A percentile compares a stretch with the other conserved stretches of the same genome.
Evolutionary conservation across 2,113 vertebrate species (phyloP).

Genomic region (Cavia porcellus): DNA sequence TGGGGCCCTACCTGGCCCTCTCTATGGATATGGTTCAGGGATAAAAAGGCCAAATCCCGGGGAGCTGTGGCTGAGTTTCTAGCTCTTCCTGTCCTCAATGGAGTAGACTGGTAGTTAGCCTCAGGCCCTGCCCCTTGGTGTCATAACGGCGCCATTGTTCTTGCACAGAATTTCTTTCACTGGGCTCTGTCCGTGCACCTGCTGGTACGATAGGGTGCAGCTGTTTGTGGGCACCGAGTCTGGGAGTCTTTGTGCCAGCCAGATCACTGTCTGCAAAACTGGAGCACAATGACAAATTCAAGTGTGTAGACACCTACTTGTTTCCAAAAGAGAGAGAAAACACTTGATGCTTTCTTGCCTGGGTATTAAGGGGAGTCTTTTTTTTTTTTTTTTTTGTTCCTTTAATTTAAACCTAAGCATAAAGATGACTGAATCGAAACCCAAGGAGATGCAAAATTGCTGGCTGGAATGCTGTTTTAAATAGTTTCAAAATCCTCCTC

Average conservation of each 20-base stretch:
- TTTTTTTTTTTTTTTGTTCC: conserved; percentile 20
- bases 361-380: conserved; percentile 67
- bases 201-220: conserved; percentile 77
- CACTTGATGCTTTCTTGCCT: conserved; percentile 78
- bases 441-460: background rate
- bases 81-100: conserved; percentile 41
- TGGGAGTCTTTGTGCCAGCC: conserved; percentile 76
- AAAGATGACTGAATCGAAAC: conserved; percentile 34
- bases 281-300: conserved; percentile 79
- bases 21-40: conserved; percentile 56
- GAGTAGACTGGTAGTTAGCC: conserved; percentile 26
- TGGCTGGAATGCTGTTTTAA: conserved; percentile 4
- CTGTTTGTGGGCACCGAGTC: conserved; percentile 74
- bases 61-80: conserved; percentile 49
- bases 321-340: conserved; percentile 69
- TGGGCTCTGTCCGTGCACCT: conserved; percentile 78
- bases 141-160: conserved; percentile 82
- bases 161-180: conserved; percentile 2
- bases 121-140: conserved; percentile 57
- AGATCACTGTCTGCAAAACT: conserved; percentile 56
- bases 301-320: conserved; percentile 70
- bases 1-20: conserved; percentile 33
- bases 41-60: conserved; percentile 53
- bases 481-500: background rate
- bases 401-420: conserved; percentile 18